Evolutionary conservation across 2,888 invertebrate genomes (phyloP).

Genomic region (Agrilus mali): DNA sequence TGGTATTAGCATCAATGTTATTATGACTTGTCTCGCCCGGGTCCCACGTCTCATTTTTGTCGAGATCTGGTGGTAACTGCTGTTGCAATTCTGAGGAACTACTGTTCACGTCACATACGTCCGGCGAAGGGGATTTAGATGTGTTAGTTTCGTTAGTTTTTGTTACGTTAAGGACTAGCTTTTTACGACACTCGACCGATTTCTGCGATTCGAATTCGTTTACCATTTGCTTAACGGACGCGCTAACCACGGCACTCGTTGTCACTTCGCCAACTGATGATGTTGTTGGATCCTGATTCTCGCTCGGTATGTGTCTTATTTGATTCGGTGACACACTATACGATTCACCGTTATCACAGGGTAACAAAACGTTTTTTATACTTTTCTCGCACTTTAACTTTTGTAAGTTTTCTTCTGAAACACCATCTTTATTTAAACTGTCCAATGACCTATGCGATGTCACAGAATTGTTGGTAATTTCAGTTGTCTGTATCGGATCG

Average conservation of each 20-base stretch:
- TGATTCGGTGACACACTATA: slow-evolving; percentile 87
- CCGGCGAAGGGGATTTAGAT: slow-evolving; percentile 19
- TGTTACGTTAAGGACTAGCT: slow-evolving; percentile 41
- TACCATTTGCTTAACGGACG: slow-evolving; percentile 57
- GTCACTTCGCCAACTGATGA: neutral
- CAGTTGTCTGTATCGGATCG: slow-evolving; percentile 47
- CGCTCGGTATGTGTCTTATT: slow-evolving; percentile 62
- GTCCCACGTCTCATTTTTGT: slow-evolving; percentile 54
- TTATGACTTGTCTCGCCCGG: slow-evolving; percentile 40
- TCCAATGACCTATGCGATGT: slow-evolving; percentile 58
- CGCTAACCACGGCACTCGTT: slow-evolving; percentile 12
- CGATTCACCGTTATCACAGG: slow-evolving; percentile 72
- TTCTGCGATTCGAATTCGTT: slow-evolving; percentile 55
- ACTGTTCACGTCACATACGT: slow-evolving; percentile 25
- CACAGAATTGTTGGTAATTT: slow-evolving; percentile 37
- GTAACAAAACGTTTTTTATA: slow-evolving; percentile 62
- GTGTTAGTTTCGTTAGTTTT: slow-evolving; percentile 15
- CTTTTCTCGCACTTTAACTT: slow-evolving; percentile 11
- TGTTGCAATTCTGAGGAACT: slow-evolving; percentile 19
- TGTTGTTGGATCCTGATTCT: slow-evolving; percentile 20
- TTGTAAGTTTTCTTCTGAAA: slow-evolving; percentile 10
- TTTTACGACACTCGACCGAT: slow-evolving; percentile 23
- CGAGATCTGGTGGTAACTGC: slow-evolving; percentile 25
- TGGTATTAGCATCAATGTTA: slow-evolving; percentile 9
- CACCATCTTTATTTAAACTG: slow-evolving; percentile 35